Percentiles rank a stretch among this genome's conserved stretches.
phyloP scores from a whole-genome alignment of 1,140 invertebrate species.

The Calephelis virginiensis region DNA sequence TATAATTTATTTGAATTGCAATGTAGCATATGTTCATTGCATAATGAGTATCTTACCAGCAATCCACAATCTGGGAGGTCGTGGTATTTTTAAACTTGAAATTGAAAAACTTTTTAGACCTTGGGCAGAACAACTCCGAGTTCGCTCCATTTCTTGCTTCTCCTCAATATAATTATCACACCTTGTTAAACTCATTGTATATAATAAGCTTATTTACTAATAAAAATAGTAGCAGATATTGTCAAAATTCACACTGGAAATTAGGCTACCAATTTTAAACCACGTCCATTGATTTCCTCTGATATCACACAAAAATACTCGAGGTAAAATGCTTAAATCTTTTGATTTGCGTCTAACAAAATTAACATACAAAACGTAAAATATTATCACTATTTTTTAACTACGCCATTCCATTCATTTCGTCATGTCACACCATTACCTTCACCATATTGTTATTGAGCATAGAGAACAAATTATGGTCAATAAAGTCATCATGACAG shows the following conservation, averaged over 20 bases:
- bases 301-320: constrained; percentile 38
- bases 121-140: constrained; percentile 66
- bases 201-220: constrained; percentile 36
- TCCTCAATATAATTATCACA: constrained; percentile 34
- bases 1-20: not conserved
- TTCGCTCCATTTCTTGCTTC: constrained; percentile 30
- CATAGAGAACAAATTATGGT: not conserved
- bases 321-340: constrained; percentile 61
- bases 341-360: constrained; percentile 64
- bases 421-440: constrained; percentile 17
- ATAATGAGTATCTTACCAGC: constrained; percentile 56
- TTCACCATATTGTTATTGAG: constrained; percentile 25
- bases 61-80: constrained; percentile 69
- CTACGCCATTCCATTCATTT: constrained; percentile 60
- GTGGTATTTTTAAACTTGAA: constrained; percentile 67
- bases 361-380: constrained; percentile 68
- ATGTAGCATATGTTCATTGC: constrained; percentile 40
- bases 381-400: constrained; percentile 45
- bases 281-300: not conserved
- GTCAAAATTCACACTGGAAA: constrained; percentile 44
- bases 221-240: constrained; percentile 26
- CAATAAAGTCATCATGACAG: no score
- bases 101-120: constrained; percentile 51
- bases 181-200: constrained; percentile 50
- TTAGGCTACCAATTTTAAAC: constrained; percentile 35